Evolutionary conservation across 2,888 invertebrate genomes (phyloP), one percentile per base, ranked within the genome.

Genomic region (Neuroscelio doddi): DNA sequence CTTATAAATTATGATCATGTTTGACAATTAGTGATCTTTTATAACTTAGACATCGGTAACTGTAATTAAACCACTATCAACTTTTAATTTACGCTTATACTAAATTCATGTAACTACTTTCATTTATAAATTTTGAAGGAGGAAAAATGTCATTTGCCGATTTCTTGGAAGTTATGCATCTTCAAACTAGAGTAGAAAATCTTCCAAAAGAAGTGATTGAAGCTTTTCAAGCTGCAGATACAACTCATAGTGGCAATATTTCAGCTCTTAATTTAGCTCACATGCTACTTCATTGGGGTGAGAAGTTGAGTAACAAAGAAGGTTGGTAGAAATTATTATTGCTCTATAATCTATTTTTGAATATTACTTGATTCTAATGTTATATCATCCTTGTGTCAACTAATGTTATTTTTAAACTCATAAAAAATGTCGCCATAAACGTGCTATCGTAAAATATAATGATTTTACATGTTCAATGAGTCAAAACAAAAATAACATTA

Each of bases 91-190:
- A n/a, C n/a, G n/a, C n/a, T n/a, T n/a, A n/a, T 47, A 34, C 24
- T 34, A 47, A 3, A 36, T 1, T 14, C 15, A 27, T 29, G 5
- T 36, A 24, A n/a, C 3, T 36, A 24, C 0, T 44, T 21, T 10
- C 5, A 9, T 29, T 36, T 17, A 16, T n/a, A n/a, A n/a, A n/a
- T 15, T 46, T 57, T 59, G 80, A 88, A 88, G 93, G 92, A 70
- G 95, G 96, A 0, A 94, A 94, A 85, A 94, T 96, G 93, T 92
- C 93, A 0, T 98, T 98, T 84, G 96, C 97, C 0, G 96, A 97
- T 78, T 97, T 98, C 80, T 85, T 98, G 41, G 96, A 97, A 80
- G 94, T 97, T 1, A 95, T 97, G 94, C 96, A 97, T 81, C 90
- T 93, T 52, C 97, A 97, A 82, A 94, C 92, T 21, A 87, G 87